Conservation (phyloP, 2,888 invertebrate species). For the Nematopogon swammerdamellus region DNA sequence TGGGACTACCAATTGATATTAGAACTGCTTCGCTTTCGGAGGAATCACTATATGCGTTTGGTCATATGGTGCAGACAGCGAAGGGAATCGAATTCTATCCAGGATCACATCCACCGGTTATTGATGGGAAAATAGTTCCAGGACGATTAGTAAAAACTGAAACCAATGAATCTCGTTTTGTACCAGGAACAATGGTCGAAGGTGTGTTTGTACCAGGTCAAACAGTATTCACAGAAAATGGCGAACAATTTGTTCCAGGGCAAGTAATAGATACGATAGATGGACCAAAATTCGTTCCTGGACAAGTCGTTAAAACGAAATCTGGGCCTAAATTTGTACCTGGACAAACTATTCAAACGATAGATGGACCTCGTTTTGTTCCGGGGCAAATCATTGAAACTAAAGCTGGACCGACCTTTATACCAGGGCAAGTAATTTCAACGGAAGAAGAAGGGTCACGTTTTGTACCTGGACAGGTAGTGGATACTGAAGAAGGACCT, state of each 20-base stretch:
- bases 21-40: conserved; percentile 49
- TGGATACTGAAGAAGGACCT: conserved; percentile 68
- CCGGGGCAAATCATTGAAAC: conserved; percentile 76
- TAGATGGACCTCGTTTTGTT: conserved; percentile 71
- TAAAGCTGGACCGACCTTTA: conserved; percentile 71
- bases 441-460: conserved; percentile 59
- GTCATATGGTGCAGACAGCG: conserved; percentile 63
- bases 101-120: conserved; percentile 44
- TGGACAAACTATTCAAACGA: conserved; percentile 70
- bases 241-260: conserved; percentile 69
- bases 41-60: conserved; percentile 56
- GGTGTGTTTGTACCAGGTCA: conserved; percentile 68
- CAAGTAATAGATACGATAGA: conserved; percentile 68
- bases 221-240: conserved; percentile 64
- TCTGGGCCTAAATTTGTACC: conserved; percentile 63
- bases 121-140: conserved; percentile 60
- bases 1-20: conserved; percentile 58
- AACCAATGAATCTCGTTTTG: conserved; percentile 60
- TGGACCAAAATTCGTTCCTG: conserved; percentile 72
- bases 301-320: conserved; percentile 70
- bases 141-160: conserved; percentile 62
- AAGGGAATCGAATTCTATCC: conserved; percentile 66
- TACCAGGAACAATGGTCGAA: conserved; percentile 66
- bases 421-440: conserved; percentile 72
- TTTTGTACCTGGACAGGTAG: conserved; percentile 66